Conservation (phyloP, 2,797 vertebrate genomes). For the Sebastes iracundus region DNA sequence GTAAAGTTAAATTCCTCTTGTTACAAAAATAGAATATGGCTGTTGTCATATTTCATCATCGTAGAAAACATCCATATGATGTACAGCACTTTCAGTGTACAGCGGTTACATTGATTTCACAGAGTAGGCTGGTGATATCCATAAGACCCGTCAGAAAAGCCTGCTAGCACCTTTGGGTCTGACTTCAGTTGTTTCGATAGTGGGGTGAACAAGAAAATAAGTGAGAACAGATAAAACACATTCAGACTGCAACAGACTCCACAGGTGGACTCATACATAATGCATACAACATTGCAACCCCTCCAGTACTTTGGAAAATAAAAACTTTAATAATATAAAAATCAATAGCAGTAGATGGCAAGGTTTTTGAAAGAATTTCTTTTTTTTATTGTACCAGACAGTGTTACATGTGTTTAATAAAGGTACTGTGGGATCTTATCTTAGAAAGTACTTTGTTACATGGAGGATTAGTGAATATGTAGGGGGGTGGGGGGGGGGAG, state of each 20-base stretch:
- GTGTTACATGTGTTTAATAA: slow-evolving; percentile 59
- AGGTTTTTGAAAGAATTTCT: slow-evolving; percentile 54
- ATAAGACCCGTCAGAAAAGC: slow-evolving; percentile 70
- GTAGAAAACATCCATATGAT: slow-evolving; percentile 83
- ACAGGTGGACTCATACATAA: slow-evolving; percentile 72
- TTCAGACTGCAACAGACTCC: slow-evolving; percentile 68
- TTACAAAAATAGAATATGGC: slow-evolving; percentile 84
- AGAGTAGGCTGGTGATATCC: slow-evolving; percentile 60
- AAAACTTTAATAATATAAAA: slow-evolving; percentile 65
- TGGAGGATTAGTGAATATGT: slow-evolving; percentile 37
- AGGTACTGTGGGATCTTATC: slow-evolving; percentile 46
- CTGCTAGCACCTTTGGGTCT: slow-evolving; percentile 73
- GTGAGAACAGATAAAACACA: slow-evolving; percentile 70
- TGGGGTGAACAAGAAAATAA: slow-evolving; percentile 62
- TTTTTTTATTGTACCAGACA: slow-evolving; percentile 64
- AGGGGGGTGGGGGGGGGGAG: background rate
- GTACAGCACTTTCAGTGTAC: slow-evolving; percentile 80
- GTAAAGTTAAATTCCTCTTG: slow-evolving; percentile 78
- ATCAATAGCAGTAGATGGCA: slow-evolving; percentile 59
- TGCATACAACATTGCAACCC: slow-evolving; percentile 61
- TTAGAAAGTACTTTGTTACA: slow-evolving; percentile 51
- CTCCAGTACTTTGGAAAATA: slow-evolving; percentile 61
- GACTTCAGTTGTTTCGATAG: slow-evolving; percentile 44
- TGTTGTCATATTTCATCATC: slow-evolving; percentile 78
- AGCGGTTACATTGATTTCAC: slow-evolving; percentile 74